Conservation (phyloP, 1,140 invertebrate genomes). For the Euwallacea fornicatus region DNA sequence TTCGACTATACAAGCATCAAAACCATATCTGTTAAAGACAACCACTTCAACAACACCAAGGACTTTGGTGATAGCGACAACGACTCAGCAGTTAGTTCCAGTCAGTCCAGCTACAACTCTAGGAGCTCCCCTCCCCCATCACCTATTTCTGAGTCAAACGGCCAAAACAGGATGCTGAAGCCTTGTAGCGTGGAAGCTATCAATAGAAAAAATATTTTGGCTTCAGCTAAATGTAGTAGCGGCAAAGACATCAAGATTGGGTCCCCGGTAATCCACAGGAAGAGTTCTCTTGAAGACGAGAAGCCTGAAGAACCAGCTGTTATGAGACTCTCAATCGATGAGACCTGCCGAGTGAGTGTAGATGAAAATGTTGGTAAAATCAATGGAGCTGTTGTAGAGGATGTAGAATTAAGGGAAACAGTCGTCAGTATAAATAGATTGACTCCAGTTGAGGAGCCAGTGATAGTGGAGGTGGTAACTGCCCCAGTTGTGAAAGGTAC, state of each 20-base stretch:
- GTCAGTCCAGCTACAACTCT: conserved; percentile 71
- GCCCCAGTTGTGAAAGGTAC: too few relatives aligned
- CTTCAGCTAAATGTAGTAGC: conserved; percentile 81
- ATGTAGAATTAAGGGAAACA: too few relatives aligned
- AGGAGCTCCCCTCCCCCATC: conserved; percentile 66
- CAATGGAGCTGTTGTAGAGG: too few relatives aligned
- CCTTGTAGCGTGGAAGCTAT: conserved; percentile 77
- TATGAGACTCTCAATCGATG: too few relatives aligned
- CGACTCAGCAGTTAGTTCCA: conserved; percentile 81
- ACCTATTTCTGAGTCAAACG: conserved; percentile 45
- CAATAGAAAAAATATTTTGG: conserved; percentile 83
- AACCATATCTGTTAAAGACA: conserved; percentile 30
- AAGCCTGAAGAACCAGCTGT: neutral
- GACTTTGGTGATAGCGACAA: conserved; percentile 76
- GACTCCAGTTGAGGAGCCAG: too few relatives aligned
- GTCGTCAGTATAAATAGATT: too few relatives aligned
- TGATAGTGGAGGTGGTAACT: too few relatives aligned
- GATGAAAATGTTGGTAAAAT: too few relatives aligned
- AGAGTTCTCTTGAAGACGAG: conserved; percentile 59
- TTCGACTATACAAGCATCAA: conserved; percentile 56
- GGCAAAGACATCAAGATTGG: conserved; percentile 69
- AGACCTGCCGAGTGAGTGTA: too few relatives aligned
- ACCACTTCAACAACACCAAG: conserved; percentile 43
- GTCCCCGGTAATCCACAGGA: conserved; percentile 68
- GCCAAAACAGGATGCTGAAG: conserved; percentile 67